phyloP scores from a whole-genome alignment of 1,140 invertebrate species.

The Pogonomyrmex barbatus region DNA sequence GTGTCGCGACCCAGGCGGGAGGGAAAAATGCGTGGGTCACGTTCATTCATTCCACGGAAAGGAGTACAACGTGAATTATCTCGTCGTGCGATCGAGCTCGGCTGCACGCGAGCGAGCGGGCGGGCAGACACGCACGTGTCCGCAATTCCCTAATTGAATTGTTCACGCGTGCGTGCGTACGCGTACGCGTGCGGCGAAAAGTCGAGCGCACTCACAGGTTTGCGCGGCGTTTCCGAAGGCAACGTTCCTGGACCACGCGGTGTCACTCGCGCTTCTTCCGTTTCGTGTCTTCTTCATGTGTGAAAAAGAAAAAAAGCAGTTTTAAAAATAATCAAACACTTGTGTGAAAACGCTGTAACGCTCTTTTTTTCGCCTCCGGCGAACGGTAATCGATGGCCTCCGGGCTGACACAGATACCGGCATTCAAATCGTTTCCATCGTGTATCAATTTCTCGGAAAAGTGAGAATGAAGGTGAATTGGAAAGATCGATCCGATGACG shows the following conservation, averaged over 20 bases:
- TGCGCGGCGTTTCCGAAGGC: conserved; percentile 3
- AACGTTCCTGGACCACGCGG: background rate
- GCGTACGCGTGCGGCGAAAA: background rate
- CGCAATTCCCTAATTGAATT: conserved; percentile 43
- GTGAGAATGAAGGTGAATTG: background rate
- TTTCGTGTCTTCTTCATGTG: background rate
- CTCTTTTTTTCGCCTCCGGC: background rate
- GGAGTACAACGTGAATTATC: conserved; percentile 52
- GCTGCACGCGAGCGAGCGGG: conserved; percentile 26
- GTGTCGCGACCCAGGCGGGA: conserved; percentile 33
- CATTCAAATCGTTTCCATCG: background rate
- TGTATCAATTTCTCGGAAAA: background rate
- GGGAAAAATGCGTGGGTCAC: conserved; percentile 54
- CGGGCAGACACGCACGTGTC: conserved; percentile 12
- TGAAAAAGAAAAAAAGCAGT: background rate
- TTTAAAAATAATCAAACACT: background rate
- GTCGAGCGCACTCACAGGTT: background rate
- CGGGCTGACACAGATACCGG: background rate
- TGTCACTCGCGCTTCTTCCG: background rate
- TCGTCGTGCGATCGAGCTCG: conserved; percentile 21
- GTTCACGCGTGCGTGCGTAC: conserved; percentile 15
- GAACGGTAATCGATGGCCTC: background rate
- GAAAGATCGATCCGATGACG: background rate
- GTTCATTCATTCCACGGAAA: conserved; percentile 65
- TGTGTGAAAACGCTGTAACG: background rate